phyloP scores from a whole-genome alignment of 2,797 vertebrate genomes.

The Heteromormyrus szaboi region DNA sequence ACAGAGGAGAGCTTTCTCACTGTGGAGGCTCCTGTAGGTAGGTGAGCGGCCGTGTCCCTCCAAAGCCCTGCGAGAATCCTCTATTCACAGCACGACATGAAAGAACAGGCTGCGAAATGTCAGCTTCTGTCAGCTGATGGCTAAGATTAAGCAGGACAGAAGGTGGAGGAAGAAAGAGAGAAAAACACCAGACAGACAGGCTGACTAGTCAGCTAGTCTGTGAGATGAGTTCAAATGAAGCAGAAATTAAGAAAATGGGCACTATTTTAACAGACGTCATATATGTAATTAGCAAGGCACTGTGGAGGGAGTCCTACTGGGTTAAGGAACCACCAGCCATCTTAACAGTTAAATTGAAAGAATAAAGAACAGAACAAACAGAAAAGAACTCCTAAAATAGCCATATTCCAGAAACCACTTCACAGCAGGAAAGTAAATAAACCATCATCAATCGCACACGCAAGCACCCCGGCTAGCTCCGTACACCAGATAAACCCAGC shows the following conservation, averaged over 20 bases:
- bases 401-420: slow-evolving; percentile 63
- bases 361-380: slow-evolving; percentile 35
- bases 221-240: slow-evolving; percentile 17
- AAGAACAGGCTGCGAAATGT: slow-evolving; percentile 16
- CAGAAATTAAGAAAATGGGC: not conserved
- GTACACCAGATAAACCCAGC: slow-evolving; percentile 62
- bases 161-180: slow-evolving; percentile 12
- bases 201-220: not conserved
- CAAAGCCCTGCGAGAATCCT: slow-evolving; percentile 10
- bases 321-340: not conserved
- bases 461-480: slow-evolving; percentile 52
- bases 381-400: slow-evolving; percentile 56
- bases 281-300: not conserved
- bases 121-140: slow-evolving; percentile 12
- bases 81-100: slow-evolving; percentile 25
- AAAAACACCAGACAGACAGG: slow-evolving; percentile 21
- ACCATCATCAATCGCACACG: slow-evolving; percentile 74
- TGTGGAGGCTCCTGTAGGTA: slow-evolving; percentile 6
- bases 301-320: not conserved
- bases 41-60: not conserved
- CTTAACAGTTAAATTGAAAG: not conserved
- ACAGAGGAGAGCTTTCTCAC: not conserved
- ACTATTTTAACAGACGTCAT: not conserved
- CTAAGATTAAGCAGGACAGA: slow-evolving; percentile 25
- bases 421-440: slow-evolving; percentile 61